These are phyloP conservation scores for Dissostichus mawsoni DNA, from an alignment of 2,113 vertebrate genomes.

Conservation along the genomic window DNA sequence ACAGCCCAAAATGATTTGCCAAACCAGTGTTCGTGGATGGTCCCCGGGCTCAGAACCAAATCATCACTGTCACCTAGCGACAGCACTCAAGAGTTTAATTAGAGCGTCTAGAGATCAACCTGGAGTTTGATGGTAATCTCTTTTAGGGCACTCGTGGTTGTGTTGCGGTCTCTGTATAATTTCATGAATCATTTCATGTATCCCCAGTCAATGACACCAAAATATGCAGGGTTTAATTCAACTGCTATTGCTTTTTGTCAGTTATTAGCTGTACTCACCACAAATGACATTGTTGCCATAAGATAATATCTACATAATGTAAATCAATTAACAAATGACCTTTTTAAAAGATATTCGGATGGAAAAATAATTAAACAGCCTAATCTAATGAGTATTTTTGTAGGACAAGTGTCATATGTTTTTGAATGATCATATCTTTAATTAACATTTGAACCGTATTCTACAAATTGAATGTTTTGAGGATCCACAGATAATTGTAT, in stretches of 20 bases:
- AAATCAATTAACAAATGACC: neutral
- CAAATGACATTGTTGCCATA: neutral
- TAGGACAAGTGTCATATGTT: neutral
- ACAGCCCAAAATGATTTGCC: conserved; percentile 7
- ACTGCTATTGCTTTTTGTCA: neutral
- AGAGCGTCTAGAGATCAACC: conserved; percentile 9
- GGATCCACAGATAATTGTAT: neutral
- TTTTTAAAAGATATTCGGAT: neutral
- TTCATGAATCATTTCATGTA: neutral
- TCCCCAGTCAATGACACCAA: neutral
- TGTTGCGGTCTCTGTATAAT: conserved; percentile 3
- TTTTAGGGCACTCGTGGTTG: conserved; percentile 15
- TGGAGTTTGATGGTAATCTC: conserved; percentile 18
- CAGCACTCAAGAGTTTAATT: conserved; percentile 46
- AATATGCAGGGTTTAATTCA: neutral
- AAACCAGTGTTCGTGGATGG: conserved; percentile 17
- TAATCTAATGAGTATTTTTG: neutral
- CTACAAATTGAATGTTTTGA: neutral
- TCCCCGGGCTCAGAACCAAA: conserved; percentile 23
- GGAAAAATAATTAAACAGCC: neutral
- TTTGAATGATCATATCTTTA: neutral
- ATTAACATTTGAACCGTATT: neutral
- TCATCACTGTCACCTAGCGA: conserved; percentile 42
- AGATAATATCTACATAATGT: neutral
- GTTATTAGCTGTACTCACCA: neutral